Evolutionary conservation across 2,113 vertebrate genomes (phyloP), one percentile per base, ranked within the genome.

Genomic region (Bombycilla garrulus): DNA sequence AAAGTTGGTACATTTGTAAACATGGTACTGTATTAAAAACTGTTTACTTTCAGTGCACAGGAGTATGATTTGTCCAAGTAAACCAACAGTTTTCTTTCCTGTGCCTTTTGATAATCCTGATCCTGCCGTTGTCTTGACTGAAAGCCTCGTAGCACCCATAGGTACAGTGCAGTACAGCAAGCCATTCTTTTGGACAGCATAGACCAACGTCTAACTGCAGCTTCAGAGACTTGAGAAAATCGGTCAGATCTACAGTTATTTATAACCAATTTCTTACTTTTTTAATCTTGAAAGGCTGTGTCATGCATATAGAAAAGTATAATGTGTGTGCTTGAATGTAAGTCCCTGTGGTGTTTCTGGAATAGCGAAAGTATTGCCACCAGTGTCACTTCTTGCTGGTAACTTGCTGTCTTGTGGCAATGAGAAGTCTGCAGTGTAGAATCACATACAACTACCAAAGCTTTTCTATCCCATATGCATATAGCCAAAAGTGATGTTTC

Each of bases 371-470:
- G 69, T 95, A 64, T 96, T 95, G 60, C 81, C 0, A 38, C 93
- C 82, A 66, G 88, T 91, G 88, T 91, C 36, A 47, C 82, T 95
- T 91, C 81, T 94, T 76, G 62, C 92, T 96, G 78, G 88, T 97
- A 79, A 93, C 90, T 96, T 95, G 50, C 88, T 95, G 76, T 96
- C 76, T 93, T 95, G 91, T 97, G 95, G 93, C 90, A 66, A 82
- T 95, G 95, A 57, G 82, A 88, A 70, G 57, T 95, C 67, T 95
- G 93, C 96, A 89, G 97, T 93, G 92, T 92, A 92, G 97, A 96
- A 95, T 95, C 87, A 90, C 85, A 25, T 69, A 35, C 12, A 20
- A 74, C 74, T 94, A 97, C 97, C 98, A 98, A 98, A 98, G 97
- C 94, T 97, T 97, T 97, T 97, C 70, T 98, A 92, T 94, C 91